These are phyloP conservation scores for Arothron firmamentum DNA, from an alignment of 2,113 vertebrate species.

Conservation along the genomic window DNA sequence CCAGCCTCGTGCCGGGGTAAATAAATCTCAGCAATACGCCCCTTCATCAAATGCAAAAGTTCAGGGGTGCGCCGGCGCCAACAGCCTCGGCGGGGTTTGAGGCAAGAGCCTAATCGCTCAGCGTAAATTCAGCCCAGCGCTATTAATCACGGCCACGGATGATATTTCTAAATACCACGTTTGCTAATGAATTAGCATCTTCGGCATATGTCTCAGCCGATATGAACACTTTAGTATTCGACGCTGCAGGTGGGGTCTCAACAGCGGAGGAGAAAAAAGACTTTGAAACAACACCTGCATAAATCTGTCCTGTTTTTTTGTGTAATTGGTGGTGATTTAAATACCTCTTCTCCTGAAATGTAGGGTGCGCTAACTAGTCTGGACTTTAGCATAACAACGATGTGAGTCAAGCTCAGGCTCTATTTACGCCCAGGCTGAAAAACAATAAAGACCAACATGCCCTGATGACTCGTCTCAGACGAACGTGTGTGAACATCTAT, in stretches of 20 bases:
- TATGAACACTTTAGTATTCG: slow-evolving; percentile 7
- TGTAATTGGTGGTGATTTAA: too few relatives aligned
- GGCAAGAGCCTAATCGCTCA: slow-evolving; percentile 56
- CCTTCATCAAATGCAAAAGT: slow-evolving; percentile 31
- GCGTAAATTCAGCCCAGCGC: slow-evolving; percentile 9
- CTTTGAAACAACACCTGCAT: too few relatives aligned
- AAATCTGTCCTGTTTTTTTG: too few relatives aligned
- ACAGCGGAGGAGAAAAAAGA: too few relatives aligned
- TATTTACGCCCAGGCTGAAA: neutral
- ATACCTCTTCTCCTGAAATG: neutral
- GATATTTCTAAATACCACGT: slow-evolving; percentile 54
- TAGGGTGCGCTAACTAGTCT: slow-evolving; percentile 62
- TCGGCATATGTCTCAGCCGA: slow-evolving; percentile 10
- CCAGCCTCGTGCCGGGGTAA: slow-evolving; percentile 54
- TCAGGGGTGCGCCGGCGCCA: slow-evolving; percentile 22
- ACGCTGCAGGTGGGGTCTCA: too few relatives aligned
- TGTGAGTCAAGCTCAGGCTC: too few relatives aligned
- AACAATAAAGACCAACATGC: slow-evolving; percentile 37
- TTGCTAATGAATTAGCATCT: slow-evolving; percentile 34
- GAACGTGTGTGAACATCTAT: neutral
- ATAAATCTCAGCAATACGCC: slow-evolving; percentile 66
- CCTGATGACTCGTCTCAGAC: slow-evolving; percentile 34
- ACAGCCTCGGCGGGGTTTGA: slow-evolving; percentile 3
- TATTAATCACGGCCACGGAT: slow-evolving; percentile 31
- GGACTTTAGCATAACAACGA: slow-evolving; percentile 66